phyloP scores from a whole-genome alignment of 2,797 vertebrate genomes.

The Takifugu ocellatus region DNA sequence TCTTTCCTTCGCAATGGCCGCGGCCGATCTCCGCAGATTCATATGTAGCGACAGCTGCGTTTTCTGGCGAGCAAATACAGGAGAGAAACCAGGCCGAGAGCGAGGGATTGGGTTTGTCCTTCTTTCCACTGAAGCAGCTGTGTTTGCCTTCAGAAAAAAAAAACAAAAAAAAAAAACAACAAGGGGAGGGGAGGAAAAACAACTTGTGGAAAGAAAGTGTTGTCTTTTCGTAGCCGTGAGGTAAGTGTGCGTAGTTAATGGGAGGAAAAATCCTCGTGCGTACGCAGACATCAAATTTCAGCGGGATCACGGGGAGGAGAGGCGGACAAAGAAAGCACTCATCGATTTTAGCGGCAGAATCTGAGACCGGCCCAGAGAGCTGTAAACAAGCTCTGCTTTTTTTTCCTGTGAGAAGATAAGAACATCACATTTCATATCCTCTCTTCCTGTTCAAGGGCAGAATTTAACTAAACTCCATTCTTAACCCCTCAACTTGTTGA shows the following conservation, averaged over 20 bases:
- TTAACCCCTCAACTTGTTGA: neutral
- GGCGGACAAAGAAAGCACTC: slow-evolving; percentile 24
- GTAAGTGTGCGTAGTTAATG: slow-evolving; percentile 55
- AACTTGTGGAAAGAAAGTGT: slow-evolving; percentile 40
- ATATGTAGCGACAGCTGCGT: slow-evolving; percentile 62
- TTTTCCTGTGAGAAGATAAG: slow-evolving; percentile 1
- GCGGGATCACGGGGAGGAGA: slow-evolving; percentile 15
- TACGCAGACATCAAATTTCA: slow-evolving; percentile 11
- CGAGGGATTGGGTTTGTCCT: slow-evolving; percentile 32
- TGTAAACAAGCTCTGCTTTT: neutral
- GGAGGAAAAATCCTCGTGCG: slow-evolving; percentile 21
- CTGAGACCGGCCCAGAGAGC: neutral
- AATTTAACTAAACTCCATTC: neutral
- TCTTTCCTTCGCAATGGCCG: slow-evolving; percentile 51
- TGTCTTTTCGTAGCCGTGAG: slow-evolving; percentile 45
- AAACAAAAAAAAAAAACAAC: slow-evolving; percentile 15
- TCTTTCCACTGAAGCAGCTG: slow-evolving; percentile 50
- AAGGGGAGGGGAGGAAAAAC: slow-evolving; percentile 19
- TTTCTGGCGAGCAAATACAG: slow-evolving; percentile 48
- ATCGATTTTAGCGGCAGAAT: slow-evolving; percentile 12
- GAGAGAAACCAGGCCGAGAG: slow-evolving; percentile 54
- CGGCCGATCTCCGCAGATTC: slow-evolving; percentile 61
- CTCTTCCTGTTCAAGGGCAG: neutral
- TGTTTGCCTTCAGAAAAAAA: slow-evolving; percentile 39
- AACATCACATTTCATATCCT: neutral